Conservation (phyloP, 2,888 invertebrate genomes). For the Nomada fucata region DNA sequence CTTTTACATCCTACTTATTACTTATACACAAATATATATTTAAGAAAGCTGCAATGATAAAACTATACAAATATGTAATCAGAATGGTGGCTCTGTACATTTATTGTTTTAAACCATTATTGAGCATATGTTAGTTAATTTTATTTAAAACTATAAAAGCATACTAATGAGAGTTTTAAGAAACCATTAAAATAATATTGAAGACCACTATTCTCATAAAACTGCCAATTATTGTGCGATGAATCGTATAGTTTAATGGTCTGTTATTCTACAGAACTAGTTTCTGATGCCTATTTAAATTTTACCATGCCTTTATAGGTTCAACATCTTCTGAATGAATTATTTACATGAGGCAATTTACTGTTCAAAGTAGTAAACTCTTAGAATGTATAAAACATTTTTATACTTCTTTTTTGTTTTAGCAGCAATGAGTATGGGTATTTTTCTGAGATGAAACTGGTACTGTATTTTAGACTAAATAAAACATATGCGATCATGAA, state of each 20-base stretch:
- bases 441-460: slow-evolving; percentile 37
- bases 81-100: slow-evolving; percentile 65
- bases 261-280: slow-evolving; percentile 51
- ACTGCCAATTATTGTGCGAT: slow-evolving; percentile 71
- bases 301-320: slow-evolving; percentile 7
- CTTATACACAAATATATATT: slow-evolving; percentile 70
- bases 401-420: not conserved
- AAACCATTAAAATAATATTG: slow-evolving; percentile 8
- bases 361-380: not conserved
- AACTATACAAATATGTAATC: slow-evolving; percentile 60
- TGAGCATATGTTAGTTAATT: slow-evolving; percentile 21
- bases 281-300: slow-evolving; percentile 49
- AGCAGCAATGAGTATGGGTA: slow-evolving; percentile 2
- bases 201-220: slow-evolving; percentile 66
- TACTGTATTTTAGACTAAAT: slow-evolving; percentile 48
- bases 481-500: slow-evolving; percentile 52
- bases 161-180: slow-evolving; percentile 19
- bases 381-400: slow-evolving; percentile 3
- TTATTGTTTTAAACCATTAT: slow-evolving; percentile 25
- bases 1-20: slow-evolving; percentile 66
- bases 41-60: slow-evolving; percentile 68
- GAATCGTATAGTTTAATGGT: slow-evolving; percentile 56
- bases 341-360: slow-evolving; percentile 6
- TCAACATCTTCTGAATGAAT: slow-evolving; percentile 1
- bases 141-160: slow-evolving; percentile 27